These are phyloP conservation scores for Macrosteles quadrilineatus DNA, from an alignment of 1,140 invertebrate species.

Conservation along the genomic window DNA sequence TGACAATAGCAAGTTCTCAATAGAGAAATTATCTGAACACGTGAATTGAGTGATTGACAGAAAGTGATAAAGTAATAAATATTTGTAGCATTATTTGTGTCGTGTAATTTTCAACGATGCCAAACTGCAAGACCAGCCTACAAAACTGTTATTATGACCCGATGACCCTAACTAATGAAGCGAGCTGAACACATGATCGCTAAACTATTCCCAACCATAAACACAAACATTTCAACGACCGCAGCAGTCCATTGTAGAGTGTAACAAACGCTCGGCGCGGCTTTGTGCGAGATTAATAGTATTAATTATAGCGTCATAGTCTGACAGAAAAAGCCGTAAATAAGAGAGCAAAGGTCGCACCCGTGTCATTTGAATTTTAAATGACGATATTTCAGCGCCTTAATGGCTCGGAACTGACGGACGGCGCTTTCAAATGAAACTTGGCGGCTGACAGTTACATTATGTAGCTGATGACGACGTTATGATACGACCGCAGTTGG, in stretches of 20 bases:
- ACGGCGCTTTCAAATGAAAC: constrained; percentile 30
- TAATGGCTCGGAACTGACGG: constrained; percentile 18
- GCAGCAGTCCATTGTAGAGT: neutral
- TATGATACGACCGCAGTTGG: neutral
- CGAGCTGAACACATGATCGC: no score
- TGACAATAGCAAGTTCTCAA: no score
- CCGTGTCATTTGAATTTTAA: constrained; percentile 21
- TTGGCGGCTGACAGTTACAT: constrained; percentile 19
- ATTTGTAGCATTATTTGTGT: no score
- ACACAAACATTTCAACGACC: neutral
- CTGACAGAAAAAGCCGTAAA: constrained; percentile 16
- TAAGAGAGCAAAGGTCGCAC: constrained; percentile 15
- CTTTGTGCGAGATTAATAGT: constrained; percentile 16
- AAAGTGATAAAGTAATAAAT: no score
- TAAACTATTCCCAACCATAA: no score
- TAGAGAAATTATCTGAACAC: no score
- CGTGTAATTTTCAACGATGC: no score
- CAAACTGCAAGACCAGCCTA: no score
- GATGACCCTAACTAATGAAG: no score
- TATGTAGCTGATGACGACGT: neutral
- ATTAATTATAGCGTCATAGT: constrained; percentile 21
- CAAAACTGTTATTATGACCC: no score
- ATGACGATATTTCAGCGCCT: constrained; percentile 17
- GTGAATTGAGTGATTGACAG: no score
- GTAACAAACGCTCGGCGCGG: neutral